phyloP scores from a whole-genome alignment of 1,140 invertebrate genomes.

The Drosophila fuyamai region DNA sequence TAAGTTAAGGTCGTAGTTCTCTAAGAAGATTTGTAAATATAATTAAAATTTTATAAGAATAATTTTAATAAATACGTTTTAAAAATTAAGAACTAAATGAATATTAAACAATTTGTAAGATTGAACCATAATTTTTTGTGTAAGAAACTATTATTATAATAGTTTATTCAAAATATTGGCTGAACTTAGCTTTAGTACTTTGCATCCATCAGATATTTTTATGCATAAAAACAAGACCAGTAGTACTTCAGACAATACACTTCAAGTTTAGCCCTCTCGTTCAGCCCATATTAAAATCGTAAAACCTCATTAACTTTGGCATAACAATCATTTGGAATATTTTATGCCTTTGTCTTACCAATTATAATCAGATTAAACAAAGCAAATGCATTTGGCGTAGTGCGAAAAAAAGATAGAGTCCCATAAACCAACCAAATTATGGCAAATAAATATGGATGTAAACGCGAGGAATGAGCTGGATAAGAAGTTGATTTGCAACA shows the following conservation, averaged over 20 bases:
- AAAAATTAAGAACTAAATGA: no score
- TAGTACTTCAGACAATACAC: conserved; percentile 1
- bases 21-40: no score
- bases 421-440: conserved; percentile 37
- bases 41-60: no score
- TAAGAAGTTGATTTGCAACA: conserved; percentile 36
- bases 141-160: no score
- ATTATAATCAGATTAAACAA: conserved; percentile 26
- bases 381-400: conserved; percentile 31
- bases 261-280: background rate
- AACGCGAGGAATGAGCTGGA: background rate
- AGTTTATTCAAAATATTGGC: no score
- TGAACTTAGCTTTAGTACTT: background rate
- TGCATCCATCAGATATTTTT: background rate
- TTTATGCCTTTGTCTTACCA: conserved; percentile 27
- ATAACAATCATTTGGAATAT: conserved; percentile 20
- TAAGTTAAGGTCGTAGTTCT: no score
- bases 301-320: conserved; percentile 13
- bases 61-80: no score
- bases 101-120: no score
- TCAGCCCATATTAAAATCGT: conserved; percentile 1
- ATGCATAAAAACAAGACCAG: conserved; percentile 10
- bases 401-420: background rate
- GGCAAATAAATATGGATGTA: conserved; percentile 38
- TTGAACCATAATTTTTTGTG: no score